These are phyloP conservation scores for Columba janthina DNA, from an alignment of 2,113 vertebrate species.

Conservation along the genomic window DNA sequence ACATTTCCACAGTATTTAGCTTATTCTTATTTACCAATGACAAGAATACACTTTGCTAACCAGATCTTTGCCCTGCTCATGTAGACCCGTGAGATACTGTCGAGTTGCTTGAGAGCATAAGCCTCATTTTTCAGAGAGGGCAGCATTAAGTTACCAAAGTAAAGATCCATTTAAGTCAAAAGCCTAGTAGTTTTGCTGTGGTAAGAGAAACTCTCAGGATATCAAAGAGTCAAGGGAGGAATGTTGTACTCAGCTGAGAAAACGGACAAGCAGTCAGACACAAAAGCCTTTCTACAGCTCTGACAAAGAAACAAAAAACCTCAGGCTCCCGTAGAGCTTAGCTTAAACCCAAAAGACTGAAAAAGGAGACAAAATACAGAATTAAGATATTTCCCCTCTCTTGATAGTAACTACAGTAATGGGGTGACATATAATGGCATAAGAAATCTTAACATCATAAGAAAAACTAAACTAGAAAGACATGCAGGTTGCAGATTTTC, in stretches of 20 bases:
- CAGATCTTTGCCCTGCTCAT: neutral
- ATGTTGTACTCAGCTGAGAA: neutral
- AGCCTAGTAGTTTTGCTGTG: neutral
- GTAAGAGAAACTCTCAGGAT: neutral
- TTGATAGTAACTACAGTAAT: neutral
- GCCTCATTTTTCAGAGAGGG: neutral
- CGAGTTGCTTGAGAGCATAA: neutral
- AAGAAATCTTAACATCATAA: neutral
- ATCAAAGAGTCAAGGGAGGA: neutral
- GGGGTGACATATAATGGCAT: neutral
- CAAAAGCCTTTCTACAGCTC: slow-evolving; percentile 10
- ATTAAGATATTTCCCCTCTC: neutral
- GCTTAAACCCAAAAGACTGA: neutral
- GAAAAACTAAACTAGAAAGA: neutral
- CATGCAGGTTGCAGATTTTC: neutral
- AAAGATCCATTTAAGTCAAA: neutral
- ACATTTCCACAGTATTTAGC: neutral
- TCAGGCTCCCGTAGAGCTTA: neutral
- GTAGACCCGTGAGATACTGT: neutral
- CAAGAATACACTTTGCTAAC: neutral
- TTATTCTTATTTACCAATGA: neutral
- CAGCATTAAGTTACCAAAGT: neutral
- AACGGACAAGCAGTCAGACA: neutral
- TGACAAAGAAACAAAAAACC: neutral
- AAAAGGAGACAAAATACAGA: neutral